These are phyloP conservation scores for Machimus rusticus DNA, from an alignment of 2,888 invertebrate genomes.

Conservation along the genomic window DNA sequence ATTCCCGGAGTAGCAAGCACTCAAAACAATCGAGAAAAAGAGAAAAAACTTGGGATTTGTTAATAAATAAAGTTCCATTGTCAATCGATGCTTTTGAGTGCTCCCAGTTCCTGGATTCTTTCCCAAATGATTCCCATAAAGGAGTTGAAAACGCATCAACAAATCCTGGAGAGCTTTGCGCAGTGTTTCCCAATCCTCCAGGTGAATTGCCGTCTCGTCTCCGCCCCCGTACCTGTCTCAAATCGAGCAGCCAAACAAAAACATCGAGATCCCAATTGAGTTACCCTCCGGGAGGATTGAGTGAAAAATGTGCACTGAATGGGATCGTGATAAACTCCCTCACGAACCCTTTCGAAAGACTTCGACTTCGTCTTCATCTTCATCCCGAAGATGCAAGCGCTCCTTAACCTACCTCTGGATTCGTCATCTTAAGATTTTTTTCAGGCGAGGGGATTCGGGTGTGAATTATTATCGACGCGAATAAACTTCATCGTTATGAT, in stretches of 20 bases:
- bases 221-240: background rate
- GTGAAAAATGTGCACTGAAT: background rate
- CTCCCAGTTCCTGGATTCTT: background rate
- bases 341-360: background rate
- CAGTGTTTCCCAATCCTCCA: background rate
- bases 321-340: background rate
- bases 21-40: background rate
- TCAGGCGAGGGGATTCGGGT: no score
- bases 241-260: background rate
- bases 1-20: background rate
- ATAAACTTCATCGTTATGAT: constrained; percentile 36
- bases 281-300: background rate
- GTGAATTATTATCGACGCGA: constrained; percentile 16
- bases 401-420: background rate
- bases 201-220: background rate
- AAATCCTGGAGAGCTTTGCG: background rate
- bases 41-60: background rate
- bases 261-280: background rate
- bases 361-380: background rate
- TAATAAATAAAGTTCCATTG: background rate
- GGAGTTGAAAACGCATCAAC: background rate
- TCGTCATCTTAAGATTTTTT: background rate
- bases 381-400: background rate
- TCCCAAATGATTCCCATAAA: background rate
- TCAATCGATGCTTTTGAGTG: background rate